Conservation (phyloP, 2,888 invertebrate genomes). For the Drosophila differens region DNA sequence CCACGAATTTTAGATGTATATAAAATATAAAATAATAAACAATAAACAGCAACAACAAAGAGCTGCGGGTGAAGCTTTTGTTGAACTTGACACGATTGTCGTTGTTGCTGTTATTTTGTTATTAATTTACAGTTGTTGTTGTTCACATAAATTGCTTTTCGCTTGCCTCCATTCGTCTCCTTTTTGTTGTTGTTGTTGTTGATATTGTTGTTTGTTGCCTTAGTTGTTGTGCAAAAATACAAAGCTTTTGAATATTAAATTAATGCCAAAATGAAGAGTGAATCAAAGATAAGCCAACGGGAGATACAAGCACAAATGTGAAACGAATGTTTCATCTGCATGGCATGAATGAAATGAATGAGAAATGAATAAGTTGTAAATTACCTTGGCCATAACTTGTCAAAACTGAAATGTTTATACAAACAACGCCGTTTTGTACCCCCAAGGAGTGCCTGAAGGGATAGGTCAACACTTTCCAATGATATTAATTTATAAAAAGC, state of each 20-base stretch:
- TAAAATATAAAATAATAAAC: conserved; percentile 23
- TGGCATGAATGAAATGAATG: conserved; percentile 24
- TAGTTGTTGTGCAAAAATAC: conserved; percentile 68
- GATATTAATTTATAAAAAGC: background rate
- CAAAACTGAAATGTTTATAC: background rate
- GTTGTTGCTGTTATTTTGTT: conserved; percentile 34
- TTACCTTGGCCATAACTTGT: background rate
- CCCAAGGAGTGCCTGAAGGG: background rate
- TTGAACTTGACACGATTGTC: conserved; percentile 76
- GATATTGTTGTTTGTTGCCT: conserved; percentile 38
- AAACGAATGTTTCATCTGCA: conserved; percentile 13
- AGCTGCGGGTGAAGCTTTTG: conserved; percentile 73
- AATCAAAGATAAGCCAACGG: conserved; percentile 20
- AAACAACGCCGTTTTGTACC: background rate
- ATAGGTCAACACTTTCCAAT: background rate
- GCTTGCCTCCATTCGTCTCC: conserved; percentile 16
- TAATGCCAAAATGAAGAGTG: conserved; percentile 40
- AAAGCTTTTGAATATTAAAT: conserved; percentile 64
- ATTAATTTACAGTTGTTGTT: conserved; percentile 33
- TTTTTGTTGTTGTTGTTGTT: conserved; percentile 39
- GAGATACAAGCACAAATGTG: conserved; percentile 8
- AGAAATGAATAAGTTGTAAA: background rate
- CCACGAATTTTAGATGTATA: conserved; percentile 59
- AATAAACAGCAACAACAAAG: conserved; percentile 33
- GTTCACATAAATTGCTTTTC: conserved; percentile 40